Base-by-base conservation (phyloP, 2,113 vertebrate species). In the Oryzias woworae region DNA sequence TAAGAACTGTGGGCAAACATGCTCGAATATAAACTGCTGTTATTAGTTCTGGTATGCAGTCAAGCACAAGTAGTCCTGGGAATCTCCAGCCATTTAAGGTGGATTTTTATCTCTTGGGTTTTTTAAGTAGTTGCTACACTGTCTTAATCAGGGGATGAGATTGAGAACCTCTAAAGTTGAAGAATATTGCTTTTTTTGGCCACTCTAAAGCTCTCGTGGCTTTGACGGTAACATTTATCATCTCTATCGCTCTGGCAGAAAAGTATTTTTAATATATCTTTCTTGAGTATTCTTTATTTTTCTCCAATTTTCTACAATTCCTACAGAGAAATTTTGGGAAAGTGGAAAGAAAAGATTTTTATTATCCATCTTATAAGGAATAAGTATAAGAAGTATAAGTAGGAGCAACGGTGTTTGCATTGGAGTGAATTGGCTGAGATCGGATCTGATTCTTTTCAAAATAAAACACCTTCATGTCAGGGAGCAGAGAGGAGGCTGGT, bases 131-230 rank as follows among this genome's bases (percentile, higher is more conserved):
- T 62, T 57, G 22, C 53, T 43, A 14, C 58, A 48, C 69, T 51
- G 66, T 70, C 64, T 68, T 69, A 78, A 72, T 70, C 59, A 67
- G 31, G 5, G 69, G 54, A 76, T 67, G 18, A 83, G 57, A 36
- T 47, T 57, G 59, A 73, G 62, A 73, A 62, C 44, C 31, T 62
- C 65, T 60, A 1, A 20, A 57, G 47, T 17, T 0, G 17, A 73
- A 52, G 73, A 80, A 82, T 77, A 26, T 24, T 15, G 66, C 50
- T 80, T 69, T 69, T 44, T 62, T 78, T 80, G 75, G 77, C 78
- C n/a, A 17, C 50, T 41, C 76, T 75, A 59, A 45, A 48, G 45
- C 7, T 49, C 53, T 58, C 18, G 15, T 18, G 62, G 58, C 56
- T 69, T 52, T 58, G 42, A 22, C 70, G 49, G 7, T 23, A 66